Evolutionary conservation across 1,140 invertebrate genomes (phyloP).

Genomic region (Vanessa atalanta): DNA sequence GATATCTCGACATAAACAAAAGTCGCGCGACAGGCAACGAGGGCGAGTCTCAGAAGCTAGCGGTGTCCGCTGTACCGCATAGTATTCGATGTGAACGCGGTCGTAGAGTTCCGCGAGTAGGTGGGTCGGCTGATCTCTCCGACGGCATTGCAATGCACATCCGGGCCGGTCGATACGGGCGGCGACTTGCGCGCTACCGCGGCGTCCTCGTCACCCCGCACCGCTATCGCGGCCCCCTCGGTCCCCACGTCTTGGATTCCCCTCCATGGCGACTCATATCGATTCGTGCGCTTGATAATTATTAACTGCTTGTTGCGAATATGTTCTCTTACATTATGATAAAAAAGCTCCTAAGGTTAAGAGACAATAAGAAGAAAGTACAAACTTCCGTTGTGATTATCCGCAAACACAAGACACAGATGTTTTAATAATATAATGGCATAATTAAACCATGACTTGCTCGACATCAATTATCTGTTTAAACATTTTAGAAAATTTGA

Average conservation of each 20-base stretch:
- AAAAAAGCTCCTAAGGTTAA: background rate
- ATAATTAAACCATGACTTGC: too few relatives aligned
- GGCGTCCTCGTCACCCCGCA: conserved; percentile 54
- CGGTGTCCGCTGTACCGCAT: conserved; percentile 40
- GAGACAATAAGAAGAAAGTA: background rate
- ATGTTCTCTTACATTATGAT: conserved; percentile 32
- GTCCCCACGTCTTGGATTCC: conserved; percentile 62
- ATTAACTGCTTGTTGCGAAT: conserved; percentile 61
- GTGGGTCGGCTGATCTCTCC: conserved; percentile 70
- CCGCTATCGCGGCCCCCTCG: conserved; percentile 43
- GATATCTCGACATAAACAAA: conserved; percentile 29
- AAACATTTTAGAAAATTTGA: too few relatives aligned
- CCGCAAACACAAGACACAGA: too few relatives aligned
- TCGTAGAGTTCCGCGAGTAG: conserved; percentile 60
- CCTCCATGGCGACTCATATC: conserved; percentile 66
- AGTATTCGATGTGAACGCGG: conserved; percentile 53
- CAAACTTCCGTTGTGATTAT: too few relatives aligned
- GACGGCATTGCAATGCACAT: conserved; percentile 74
- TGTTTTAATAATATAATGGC: too few relatives aligned
- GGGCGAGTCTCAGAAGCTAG: conserved; percentile 33
- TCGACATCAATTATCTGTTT: too few relatives aligned
- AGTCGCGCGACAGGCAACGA: conserved; percentile 40
- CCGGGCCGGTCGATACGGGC: conserved; percentile 76
- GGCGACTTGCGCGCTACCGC: conserved; percentile 73
- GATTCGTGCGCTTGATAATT: conserved; percentile 74